phyloP scores from a whole-genome alignment of 2,113 vertebrate genomes.

The Trogon surrucura region DNA sequence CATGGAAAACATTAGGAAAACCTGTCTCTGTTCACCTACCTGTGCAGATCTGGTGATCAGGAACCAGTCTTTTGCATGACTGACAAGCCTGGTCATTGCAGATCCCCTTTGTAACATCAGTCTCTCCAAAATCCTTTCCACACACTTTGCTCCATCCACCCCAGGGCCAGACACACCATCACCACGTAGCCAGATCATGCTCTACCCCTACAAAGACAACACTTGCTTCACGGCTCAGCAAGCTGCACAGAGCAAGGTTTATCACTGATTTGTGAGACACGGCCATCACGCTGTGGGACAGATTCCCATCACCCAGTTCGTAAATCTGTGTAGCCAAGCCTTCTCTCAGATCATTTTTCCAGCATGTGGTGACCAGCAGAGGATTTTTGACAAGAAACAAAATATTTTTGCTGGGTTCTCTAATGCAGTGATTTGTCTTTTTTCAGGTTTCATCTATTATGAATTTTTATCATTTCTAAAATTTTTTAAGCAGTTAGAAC shows the following conservation, averaged over 20 bases:
- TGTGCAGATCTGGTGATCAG: neutral
- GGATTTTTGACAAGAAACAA: neutral
- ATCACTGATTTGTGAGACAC: neutral
- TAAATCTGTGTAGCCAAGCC: neutral
- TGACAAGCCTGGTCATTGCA: neutral
- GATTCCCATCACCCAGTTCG: neutral
- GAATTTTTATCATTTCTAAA: slow-evolving; percentile 40
- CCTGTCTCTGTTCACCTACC: neutral
- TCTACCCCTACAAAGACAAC: neutral
- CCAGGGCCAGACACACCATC: neutral
- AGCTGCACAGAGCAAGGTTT: neutral
- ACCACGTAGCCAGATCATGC: neutral
- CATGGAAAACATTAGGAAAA: neutral
- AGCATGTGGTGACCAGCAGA: neutral
- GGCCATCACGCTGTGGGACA: neutral
- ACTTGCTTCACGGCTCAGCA: neutral
- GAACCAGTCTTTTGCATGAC: neutral
- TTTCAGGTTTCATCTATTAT: slow-evolving; percentile 7
- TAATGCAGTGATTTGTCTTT: neutral
- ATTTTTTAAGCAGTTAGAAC: slow-evolving; percentile 30
- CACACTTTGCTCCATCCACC: neutral
- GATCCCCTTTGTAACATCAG: accelerated
- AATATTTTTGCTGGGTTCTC: neutral
- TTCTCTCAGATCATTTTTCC: neutral
- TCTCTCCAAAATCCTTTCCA: neutral